Conservation (phyloP, 2,888 invertebrate genomes). For the Agapostemon virescens region DNA sequence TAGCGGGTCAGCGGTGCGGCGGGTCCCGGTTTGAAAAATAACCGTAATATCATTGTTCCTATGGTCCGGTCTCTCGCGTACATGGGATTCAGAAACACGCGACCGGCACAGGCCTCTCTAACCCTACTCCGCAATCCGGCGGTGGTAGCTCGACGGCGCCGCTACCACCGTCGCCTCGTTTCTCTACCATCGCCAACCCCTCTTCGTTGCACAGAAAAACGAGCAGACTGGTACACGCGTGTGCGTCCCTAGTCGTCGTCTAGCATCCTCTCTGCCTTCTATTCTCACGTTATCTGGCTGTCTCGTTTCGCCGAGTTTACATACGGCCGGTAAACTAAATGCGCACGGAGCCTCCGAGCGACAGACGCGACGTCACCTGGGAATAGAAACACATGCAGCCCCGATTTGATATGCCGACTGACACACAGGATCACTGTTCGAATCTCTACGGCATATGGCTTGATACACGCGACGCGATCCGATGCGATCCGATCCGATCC, state of each 20-base stretch:
- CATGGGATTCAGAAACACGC: slow-evolving; percentile 48
- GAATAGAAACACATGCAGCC: slow-evolving; percentile 57
- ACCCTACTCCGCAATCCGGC: too few relatives aligned
- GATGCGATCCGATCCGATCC: slow-evolving; percentile 23
- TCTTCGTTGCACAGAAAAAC: too few relatives aligned
- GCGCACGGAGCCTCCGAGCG: slow-evolving; percentile 51
- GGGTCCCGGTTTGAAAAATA: slow-evolving; percentile 69
- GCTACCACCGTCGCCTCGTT: not conserved
- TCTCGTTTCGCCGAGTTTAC: slow-evolving; percentile 46
- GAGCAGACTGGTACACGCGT: too few relatives aligned
- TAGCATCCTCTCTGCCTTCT: slow-evolving; percentile 23
- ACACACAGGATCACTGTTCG: slow-evolving; percentile 69
- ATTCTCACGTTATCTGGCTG: slow-evolving; percentile 48
- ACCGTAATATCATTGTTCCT: slow-evolving; percentile 70
- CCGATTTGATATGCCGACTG: slow-evolving; percentile 71
- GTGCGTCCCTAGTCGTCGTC: slow-evolving; percentile 6
- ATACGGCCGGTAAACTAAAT: slow-evolving; percentile 47
- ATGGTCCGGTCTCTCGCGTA: slow-evolving; percentile 27
- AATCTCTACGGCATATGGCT: slow-evolving; percentile 68
- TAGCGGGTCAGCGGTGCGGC: slow-evolving; percentile 68
- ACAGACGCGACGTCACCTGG: slow-evolving; percentile 55
- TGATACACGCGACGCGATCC: slow-evolving; percentile 60
- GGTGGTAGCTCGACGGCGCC: not conserved
- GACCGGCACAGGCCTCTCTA: too few relatives aligned
- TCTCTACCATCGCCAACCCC: not conserved